Evolutionary conservation across 2,113 vertebrate species (phyloP).

Genomic region (Leptobrachium ailaonicum): DNA sequence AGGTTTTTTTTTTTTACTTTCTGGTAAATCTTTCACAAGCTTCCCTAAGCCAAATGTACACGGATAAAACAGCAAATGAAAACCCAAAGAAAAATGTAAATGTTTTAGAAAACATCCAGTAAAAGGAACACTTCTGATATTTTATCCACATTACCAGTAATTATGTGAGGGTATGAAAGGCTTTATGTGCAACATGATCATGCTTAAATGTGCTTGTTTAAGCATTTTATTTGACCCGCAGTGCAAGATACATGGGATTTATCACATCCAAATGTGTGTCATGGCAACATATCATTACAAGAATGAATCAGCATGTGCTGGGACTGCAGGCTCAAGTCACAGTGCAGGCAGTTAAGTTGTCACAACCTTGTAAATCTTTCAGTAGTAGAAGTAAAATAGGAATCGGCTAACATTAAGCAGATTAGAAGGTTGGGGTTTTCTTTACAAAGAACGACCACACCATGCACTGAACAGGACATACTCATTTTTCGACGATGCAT

Average conservation of each 20-base stretch:
- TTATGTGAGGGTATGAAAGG: background rate
- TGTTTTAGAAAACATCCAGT: too few species aligned
- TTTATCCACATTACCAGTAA: background rate
- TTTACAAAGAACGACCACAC: too few species aligned
- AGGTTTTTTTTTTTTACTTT: too few species aligned
- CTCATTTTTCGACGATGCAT: too few species aligned
- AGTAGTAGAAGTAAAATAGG: slow-evolving; percentile 4
- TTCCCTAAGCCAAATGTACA: too few species aligned
- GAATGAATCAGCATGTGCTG: background rate
- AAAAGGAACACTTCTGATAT: too few species aligned
- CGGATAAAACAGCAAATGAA: too few species aligned
- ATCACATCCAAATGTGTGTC: background rate
- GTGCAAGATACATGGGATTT: slow-evolving; percentile 1
- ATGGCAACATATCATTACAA: background rate
- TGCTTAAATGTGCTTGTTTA: background rate
- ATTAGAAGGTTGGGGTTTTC: too few species aligned
- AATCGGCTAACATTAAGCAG: too few species aligned
- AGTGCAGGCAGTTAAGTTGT: slow-evolving; percentile 11
- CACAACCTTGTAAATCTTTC: slow-evolving; percentile 9
- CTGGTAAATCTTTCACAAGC: too few species aligned
- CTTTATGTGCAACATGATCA: background rate
- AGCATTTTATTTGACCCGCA: background rate
- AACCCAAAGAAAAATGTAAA: too few species aligned
- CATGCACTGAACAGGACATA: too few species aligned
- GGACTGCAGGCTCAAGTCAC: slow-evolving; percentile 3